A percentile compares a stretch with the other conserved stretches of the same genome.
phyloP scores from a whole-genome alignment of 2,888 invertebrate species.

The Helicoverpa assulta region DNA sequence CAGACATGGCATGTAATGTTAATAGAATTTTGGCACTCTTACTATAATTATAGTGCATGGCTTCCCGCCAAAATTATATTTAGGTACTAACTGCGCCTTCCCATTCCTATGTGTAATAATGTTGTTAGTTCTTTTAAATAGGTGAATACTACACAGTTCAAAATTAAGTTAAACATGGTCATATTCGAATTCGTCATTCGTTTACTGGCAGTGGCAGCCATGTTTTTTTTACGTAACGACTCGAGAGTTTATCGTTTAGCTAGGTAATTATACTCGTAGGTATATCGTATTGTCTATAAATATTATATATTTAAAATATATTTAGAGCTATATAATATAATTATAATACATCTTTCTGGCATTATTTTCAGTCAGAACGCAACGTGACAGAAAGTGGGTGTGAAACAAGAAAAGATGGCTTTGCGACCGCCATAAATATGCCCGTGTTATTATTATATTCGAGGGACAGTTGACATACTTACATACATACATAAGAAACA shows the following conservation, averaged over 20 bases:
- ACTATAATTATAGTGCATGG: constrained; percentile 82
- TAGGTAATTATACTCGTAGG: neutral
- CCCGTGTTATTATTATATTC: constrained; percentile 37
- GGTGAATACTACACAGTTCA: neutral
- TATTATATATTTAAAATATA: neutral
- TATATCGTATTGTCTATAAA: too few species aligned
- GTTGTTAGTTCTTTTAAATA: constrained; percentile 40
- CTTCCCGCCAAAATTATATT: constrained; percentile 80
- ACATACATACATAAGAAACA: neutral
- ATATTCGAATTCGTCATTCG: neutral
- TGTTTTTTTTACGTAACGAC: neutral
- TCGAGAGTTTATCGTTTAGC: neutral
- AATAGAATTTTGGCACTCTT: constrained; percentile 85
- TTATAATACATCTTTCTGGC: constrained; percentile 17
- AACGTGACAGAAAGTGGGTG: constrained; percentile 45
- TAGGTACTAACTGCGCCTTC: constrained; percentile 77
- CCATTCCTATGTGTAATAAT: constrained; percentile 72
- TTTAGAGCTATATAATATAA: constrained; percentile 3
- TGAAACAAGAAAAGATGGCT: constrained; percentile 24
- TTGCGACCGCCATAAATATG: constrained; percentile 6
- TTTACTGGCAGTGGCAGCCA: neutral
- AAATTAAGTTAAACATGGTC: neutral
- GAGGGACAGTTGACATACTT: constrained; percentile 9
- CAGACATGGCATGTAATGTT: constrained; percentile 74
- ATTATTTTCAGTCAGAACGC: constrained; percentile 22